Conservation (phyloP, 2,888 invertebrate species). For the Caenorhabditis doughertyi region DNA sequence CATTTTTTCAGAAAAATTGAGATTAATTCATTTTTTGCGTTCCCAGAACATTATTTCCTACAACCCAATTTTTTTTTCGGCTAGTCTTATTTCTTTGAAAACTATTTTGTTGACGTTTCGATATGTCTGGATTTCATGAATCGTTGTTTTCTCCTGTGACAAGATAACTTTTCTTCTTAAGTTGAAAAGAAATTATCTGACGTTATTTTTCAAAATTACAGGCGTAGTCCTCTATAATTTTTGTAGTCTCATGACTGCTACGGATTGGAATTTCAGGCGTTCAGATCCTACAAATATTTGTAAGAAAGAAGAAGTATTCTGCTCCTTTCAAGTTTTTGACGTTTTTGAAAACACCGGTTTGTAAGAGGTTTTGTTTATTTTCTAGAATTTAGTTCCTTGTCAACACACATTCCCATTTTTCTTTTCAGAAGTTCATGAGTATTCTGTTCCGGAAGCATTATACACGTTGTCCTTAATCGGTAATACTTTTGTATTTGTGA, state of each 20-base stretch:
- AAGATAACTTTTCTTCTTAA: no score
- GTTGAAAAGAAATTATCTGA: no score
- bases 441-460: neutral
- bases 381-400: neutral
- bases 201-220: no score
- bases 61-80: neutral
- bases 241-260: no score
- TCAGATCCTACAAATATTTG: no score
- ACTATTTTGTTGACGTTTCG: neutral
- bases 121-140: neutral
- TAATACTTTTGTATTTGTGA: conserved; percentile 9
- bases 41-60: conserved; percentile 6
- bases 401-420: neutral
- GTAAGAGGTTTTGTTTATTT: neutral
- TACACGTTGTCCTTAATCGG: neutral
- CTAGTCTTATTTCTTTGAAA: neutral
- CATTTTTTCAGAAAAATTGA: neutral
- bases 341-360: neutral
- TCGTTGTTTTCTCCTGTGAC: no score
- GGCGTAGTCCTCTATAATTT: no score
- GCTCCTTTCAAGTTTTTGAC: no score
- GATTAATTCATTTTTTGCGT: conserved; percentile 20
- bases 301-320: no score
- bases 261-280: no score
- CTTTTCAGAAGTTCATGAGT: neutral